Conservation (phyloP, 2,888 invertebrate genomes). For the Junonia oenone region DNA sequence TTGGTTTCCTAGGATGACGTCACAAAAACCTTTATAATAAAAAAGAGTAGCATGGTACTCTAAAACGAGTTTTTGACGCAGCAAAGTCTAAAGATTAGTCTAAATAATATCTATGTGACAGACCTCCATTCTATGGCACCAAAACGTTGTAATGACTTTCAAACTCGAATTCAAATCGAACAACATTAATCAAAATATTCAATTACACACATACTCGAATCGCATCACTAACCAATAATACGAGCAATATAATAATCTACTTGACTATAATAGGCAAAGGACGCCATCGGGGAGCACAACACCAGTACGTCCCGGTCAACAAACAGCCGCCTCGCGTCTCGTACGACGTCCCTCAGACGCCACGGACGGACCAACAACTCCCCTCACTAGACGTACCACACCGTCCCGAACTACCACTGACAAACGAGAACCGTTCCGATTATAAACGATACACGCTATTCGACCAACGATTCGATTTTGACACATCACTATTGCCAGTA, state of each 20-base stretch:
- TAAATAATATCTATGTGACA: too few species aligned
- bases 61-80: too few species aligned
- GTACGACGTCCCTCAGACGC: constrained; percentile 84
- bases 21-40: too few species aligned
- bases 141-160: too few species aligned
- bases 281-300: constrained; percentile 88
- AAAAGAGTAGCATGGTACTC: too few species aligned
- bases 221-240: not conserved
- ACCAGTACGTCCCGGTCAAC: constrained; percentile 82
- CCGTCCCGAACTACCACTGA: constrained; percentile 67
- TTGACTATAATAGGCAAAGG: constrained; percentile 78
- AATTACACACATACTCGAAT: not conserved
- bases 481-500: not conserved
- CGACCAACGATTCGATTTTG: too few species aligned
- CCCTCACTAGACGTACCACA: constrained; percentile 54
- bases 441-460: constrained; percentile 65
- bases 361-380: constrained; percentile 79
- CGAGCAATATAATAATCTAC: not conserved
- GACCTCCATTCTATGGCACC: too few species aligned
- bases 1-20: too few species aligned
- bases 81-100: too few species aligned
- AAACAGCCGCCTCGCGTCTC: constrained; percentile 82
- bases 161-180: too few species aligned
- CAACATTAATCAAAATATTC: not conserved
- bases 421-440: constrained; percentile 86